These are phyloP conservation scores for Linnaemya tessellans DNA, from an alignment of 2,888 invertebrate species.

Conservation along the genomic window DNA sequence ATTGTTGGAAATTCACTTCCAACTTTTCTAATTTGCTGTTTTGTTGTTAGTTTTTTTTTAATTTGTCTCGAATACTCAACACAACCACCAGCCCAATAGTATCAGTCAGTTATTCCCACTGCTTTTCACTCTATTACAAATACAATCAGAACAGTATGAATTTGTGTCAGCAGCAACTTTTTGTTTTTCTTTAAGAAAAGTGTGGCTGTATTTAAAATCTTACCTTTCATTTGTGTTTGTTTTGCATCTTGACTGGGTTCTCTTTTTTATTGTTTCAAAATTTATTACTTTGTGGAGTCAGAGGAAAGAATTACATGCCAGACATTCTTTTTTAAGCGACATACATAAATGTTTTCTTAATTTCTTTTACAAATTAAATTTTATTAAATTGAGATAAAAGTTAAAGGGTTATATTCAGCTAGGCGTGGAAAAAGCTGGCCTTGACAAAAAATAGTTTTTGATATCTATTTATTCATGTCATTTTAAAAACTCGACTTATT, in stretches of 20 bases:
- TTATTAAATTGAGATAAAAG: background rate
- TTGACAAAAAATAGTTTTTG: too few species aligned
- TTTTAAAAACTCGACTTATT: too few species aligned
- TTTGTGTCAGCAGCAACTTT: background rate
- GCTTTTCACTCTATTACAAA: background rate
- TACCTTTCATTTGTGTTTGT: background rate
- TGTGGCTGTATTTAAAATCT: background rate
- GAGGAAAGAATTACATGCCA: background rate
- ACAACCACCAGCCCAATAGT: background rate
- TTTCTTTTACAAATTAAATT: background rate
- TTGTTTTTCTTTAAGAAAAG: background rate
- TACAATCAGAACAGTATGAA: background rate
- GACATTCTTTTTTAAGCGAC: background rate
- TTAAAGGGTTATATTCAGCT: too few species aligned
- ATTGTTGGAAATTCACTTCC: conserved; percentile 78
- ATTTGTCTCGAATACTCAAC: background rate
- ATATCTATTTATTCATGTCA: too few species aligned
- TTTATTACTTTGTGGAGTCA: background rate
- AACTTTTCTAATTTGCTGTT: conserved; percentile 81
- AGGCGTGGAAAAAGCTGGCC: too few species aligned
- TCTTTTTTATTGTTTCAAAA: background rate
- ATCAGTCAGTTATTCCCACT: background rate
- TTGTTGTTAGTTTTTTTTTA: conserved; percentile 32
- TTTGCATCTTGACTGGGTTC: background rate
- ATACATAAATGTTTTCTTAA: background rate